Conservation (phyloP, 2,888 invertebrate genomes). For the Rapana venosa region DNA sequence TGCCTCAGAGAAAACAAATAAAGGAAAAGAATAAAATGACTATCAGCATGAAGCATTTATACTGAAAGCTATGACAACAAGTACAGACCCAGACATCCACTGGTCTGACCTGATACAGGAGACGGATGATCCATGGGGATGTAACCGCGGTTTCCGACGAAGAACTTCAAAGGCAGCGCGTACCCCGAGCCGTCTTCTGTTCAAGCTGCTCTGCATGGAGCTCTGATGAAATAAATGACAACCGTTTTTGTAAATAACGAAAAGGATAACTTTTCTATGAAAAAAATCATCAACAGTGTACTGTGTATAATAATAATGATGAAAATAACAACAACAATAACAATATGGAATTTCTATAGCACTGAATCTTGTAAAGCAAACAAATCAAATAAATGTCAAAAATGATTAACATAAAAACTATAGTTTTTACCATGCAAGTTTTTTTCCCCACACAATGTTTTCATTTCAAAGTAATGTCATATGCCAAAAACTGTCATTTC, state of each 20-base stretch:
- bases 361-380: too few species aligned
- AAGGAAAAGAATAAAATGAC: too few species aligned
- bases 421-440: too few species aligned
- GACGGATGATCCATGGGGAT: constrained; percentile 39
- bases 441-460: too few species aligned
- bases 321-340: not conserved
- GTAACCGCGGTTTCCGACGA: constrained; percentile 46
- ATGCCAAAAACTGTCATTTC: too few species aligned
- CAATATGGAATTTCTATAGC: too few species aligned
- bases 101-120: constrained; percentile 38
- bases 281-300: not conserved
- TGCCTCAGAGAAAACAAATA: too few species aligned
- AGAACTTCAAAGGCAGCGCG: constrained; percentile 75
- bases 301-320: not conserved
- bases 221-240: constrained; percentile 56
- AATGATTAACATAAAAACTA: too few species aligned
- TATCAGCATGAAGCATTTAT: too few species aligned
- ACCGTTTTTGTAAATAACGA: not conserved
- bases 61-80: too few species aligned
- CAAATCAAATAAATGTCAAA: too few species aligned
- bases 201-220: constrained; percentile 75
- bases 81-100: not conserved
- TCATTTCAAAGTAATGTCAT: too few species aligned
- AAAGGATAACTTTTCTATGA: not conserved
- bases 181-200: constrained; percentile 72